Conservation (phyloP, 2,888 invertebrate species). For the Scaptomyza tumidula region DNA sequence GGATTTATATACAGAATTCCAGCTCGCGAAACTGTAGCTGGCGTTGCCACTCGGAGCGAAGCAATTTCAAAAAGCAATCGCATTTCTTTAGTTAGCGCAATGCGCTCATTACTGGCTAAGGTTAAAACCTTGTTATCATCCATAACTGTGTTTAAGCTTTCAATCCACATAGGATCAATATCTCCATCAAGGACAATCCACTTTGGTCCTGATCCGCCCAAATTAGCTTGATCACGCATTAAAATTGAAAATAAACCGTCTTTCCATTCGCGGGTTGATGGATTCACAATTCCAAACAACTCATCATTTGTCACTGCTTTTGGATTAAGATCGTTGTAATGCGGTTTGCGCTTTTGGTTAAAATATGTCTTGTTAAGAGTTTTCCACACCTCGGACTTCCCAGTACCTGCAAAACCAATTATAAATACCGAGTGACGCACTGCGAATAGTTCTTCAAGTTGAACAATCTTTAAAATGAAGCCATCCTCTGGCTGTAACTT, state of each 20-base stretch:
- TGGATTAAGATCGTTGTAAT: conserved; percentile 96
- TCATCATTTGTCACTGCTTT: conserved; percentile 98
- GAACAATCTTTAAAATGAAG: conserved; percentile 94
- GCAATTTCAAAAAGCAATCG: conserved; percentile 97
- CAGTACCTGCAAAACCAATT: conserved; percentile 94
- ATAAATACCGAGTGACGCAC: conserved; percentile 97
- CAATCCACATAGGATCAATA: conserved; percentile 99
- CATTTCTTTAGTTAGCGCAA: conserved; percentile 95
- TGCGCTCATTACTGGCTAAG: conserved; percentile 96
- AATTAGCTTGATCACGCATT: conserved; percentile 96
- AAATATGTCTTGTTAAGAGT: conserved; percentile 93
- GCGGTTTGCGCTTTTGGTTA: conserved; percentile 92
- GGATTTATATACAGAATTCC: conserved; percentile 98
- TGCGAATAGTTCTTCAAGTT: conserved; percentile 95
- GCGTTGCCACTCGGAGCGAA: conserved; percentile 95
- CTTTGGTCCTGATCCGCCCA: conserved; percentile 93
- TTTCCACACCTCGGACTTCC: conserved; percentile 97
- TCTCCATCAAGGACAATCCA: conserved; percentile 98
- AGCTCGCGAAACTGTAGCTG: conserved; percentile 97
- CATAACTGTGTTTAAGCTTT: conserved; percentile 98
- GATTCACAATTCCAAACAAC: conserved; percentile 96
- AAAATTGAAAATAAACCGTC: conserved; percentile 95
- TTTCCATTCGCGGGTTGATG: conserved; percentile 96
- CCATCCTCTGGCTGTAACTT: conserved; percentile 96
- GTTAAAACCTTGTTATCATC: conserved; percentile 98